Conservation (phyloP, 2,888 invertebrate species). For the Macrosiphum euphorbiae region DNA sequence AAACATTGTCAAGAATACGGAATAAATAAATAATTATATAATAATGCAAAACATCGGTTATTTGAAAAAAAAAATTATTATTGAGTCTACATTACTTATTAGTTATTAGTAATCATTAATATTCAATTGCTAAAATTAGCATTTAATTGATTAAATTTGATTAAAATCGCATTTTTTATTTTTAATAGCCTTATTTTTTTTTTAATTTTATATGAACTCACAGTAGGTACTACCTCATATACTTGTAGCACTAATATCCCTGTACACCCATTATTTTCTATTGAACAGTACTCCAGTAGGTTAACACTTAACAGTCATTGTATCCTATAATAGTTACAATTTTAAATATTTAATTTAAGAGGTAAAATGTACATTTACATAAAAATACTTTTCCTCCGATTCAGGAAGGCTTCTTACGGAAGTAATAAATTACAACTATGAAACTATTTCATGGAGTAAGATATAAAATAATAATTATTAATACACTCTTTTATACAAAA, state of each 20-base stretch:
- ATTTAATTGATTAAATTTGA: no score
- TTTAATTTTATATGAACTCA: no score
- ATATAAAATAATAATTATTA: background rate
- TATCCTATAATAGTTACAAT: background rate
- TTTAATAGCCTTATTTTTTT: no score
- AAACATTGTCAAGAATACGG: no score
- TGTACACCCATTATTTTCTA: background rate
- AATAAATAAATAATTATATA: no score
- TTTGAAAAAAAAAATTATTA: no score
- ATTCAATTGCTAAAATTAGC: no score
- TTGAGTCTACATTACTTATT: no score
- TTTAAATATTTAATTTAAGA: background rate
- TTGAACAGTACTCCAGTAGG: background rate
- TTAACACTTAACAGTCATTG: background rate
- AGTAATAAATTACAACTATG: background rate
- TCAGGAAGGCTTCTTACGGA: background rate
- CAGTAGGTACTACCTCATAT: background rate
- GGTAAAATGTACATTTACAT: background rate
- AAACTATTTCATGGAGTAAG: background rate
- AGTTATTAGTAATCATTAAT: no score
- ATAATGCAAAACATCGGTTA: no score
- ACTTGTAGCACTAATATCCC: background rate
- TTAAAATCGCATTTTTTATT: no score
- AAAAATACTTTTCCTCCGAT: background rate
- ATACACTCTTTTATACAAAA: background rate